These are phyloP conservation scores for Eclectus roratus DNA, from an alignment of 2,113 vertebrate species.

Conservation along the genomic window DNA sequence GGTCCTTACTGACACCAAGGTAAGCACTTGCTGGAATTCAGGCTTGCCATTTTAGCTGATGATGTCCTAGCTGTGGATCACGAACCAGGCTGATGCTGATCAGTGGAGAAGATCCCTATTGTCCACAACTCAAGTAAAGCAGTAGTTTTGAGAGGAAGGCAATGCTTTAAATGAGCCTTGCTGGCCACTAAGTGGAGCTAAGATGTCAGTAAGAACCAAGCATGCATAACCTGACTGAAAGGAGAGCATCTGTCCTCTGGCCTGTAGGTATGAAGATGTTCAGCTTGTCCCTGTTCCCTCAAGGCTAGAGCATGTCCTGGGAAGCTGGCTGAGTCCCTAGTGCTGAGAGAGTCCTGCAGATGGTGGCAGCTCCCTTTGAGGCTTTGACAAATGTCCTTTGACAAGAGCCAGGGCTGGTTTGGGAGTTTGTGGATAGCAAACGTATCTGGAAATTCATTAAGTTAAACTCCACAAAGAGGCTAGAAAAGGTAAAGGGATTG, in stretches of 20 bases:
- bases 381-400: neutral
- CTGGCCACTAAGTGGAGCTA: constrained; percentile 42
- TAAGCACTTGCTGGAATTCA: constrained; percentile 19
- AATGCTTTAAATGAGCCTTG: neutral
- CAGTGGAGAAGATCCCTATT: fast-evolving
- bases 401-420: neutral
- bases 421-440: neutral
- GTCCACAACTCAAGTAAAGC: fast-evolving
- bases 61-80: neutral
- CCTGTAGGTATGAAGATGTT: neutral
- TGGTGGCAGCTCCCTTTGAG: neutral
- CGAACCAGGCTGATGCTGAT: too few relatives aligned
- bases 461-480: neutral
- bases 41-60: fast-evolving
- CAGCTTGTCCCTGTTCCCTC: neutral
- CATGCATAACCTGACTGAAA: neutral
- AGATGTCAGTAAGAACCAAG: neutral
- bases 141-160: too few relatives aligned
- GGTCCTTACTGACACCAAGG: constrained; percentile 86
- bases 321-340: neutral
- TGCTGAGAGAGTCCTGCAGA: neutral
- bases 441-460: neutral
- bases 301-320: neutral
- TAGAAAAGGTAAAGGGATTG: neutral
- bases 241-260: neutral